A percentile compares a stretch with the other conserved stretches of the same genome.
phyloP scores from a whole-genome alignment of 2,797 vertebrate genomes.

The Spizella passerina region DNA sequence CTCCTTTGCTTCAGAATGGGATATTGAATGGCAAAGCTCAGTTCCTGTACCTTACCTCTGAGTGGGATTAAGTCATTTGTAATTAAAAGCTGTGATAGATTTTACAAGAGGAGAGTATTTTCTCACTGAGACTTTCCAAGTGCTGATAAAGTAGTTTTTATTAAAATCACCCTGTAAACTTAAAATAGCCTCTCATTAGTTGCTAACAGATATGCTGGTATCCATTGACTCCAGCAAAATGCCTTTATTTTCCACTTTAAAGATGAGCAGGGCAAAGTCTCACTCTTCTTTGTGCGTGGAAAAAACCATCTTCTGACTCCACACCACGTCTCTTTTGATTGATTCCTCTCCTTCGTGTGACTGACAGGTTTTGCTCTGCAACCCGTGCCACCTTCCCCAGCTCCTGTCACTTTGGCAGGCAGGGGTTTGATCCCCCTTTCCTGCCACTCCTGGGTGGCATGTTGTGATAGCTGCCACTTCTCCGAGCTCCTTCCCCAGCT shows the following conservation, averaged over 20 bases:
- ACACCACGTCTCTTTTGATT: neutral
- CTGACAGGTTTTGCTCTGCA: conserved; percentile 27
- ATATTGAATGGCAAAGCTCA: neutral
- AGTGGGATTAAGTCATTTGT: neutral
- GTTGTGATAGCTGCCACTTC: conserved; percentile 27
- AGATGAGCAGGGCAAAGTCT: neutral
- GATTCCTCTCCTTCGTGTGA: neutral
- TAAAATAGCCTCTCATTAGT: conserved; percentile 12
- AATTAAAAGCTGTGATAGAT: neutral
- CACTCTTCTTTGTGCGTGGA: neutral
- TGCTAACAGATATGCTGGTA: neutral
- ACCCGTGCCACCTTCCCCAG: neutral
- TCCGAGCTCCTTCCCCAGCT: neutral
- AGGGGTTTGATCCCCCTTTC: neutral
- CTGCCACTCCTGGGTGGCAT: conserved; percentile 10
- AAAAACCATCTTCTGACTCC: neutral
- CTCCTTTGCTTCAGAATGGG: neutral
- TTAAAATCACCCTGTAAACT: conserved; percentile 5
- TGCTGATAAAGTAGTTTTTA: neutral
- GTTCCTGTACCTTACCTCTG: neutral
- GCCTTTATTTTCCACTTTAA: neutral
- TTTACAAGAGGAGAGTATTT: neutral
- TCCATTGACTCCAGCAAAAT: neutral
- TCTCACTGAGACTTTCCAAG: neutral
- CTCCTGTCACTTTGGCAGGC: conserved; percentile 1